Percentiles rank a stretch among this genome's conserved stretches.
Evolutionary conservation across 2,888 invertebrate species (phyloP).

Genomic region (Galerucella pusilla): DNA sequence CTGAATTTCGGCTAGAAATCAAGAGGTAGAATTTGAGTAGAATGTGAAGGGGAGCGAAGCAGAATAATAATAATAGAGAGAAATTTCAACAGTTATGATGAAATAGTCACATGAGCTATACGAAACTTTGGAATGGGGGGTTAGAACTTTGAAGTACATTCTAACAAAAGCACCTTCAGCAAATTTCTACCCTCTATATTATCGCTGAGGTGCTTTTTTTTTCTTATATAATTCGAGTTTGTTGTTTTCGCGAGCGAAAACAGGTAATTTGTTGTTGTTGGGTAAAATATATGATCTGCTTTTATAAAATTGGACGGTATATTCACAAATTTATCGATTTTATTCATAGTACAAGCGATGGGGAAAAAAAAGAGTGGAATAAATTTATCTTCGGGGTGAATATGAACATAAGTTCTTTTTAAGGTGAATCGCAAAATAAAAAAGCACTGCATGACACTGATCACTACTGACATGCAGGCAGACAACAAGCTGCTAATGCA

Average conservation of each 20-base stretch:
- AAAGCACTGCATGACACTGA: too few relatives aligned
- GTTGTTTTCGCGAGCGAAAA: background rate
- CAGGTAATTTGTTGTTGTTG: background rate
- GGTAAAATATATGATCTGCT: background rate
- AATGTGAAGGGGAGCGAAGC: constrained; percentile 17
- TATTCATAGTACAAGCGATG: too few relatives aligned
- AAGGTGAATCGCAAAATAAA: too few relatives aligned
- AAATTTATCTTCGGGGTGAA: too few relatives aligned
- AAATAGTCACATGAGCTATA: background rate
- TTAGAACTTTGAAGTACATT: background rate
- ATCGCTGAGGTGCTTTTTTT: background rate
- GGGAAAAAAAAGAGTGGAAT: too few relatives aligned
- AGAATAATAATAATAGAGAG: constrained; percentile 7
- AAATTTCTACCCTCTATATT: constrained; percentile 4
- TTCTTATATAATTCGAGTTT: background rate
- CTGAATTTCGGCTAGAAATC: constrained; percentile 2
- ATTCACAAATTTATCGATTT: too few relatives aligned
- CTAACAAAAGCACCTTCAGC: constrained; percentile 2
- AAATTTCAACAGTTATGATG: constrained; percentile 10
- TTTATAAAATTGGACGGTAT: background rate
- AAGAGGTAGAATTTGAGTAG: background rate
- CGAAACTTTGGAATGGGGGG: background rate
- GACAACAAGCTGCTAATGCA: too few relatives aligned
- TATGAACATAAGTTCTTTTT: too few relatives aligned
- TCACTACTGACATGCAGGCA: too few relatives aligned